Evolutionary conservation across 1,140 invertebrate genomes (phyloP), one percentile per base, ranked within the genome.

Genomic region (Drosophila ogumai): DNA sequence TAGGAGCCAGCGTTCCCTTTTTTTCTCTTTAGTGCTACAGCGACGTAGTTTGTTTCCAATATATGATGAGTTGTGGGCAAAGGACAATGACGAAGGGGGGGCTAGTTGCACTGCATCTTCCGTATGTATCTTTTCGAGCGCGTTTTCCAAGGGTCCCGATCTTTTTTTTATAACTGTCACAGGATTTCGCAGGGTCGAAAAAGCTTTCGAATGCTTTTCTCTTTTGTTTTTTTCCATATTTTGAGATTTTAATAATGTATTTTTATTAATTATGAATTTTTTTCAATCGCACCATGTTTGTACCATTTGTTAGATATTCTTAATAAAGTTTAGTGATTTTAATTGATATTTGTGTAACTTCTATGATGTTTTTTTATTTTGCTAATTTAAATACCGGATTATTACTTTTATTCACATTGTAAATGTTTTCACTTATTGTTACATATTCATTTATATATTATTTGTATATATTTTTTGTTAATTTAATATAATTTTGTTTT

Each of bases 1-100:
- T 22, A 97, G 93, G 34, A 98, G 93, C 97, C 97, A 98, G 93
- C 97, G 94, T 92, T 97, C 95, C 44, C 94, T 94, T 67, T 92
- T 92, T 12, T 91, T 91, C 13, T 91, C 88, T 41, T 88, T 91
- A 15, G 63, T 60, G 5, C 67, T 68, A 25, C 50, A 56, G 5
- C 72, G 79, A 10, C 75, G 75, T 28, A 74, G 52, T 28, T 64
- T 63, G n/a, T 61, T 55, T 32, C 10, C 66, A 59, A 31, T 36
- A 67, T 49, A 28, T 17, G 43, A 36, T 22, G 32, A 19, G 17
- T 46, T 32, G 12, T n/a, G 19, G 3, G 8, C 31, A 19, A n/a
- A n/a, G 13, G 17, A 17, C 19, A 17, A 50, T 22, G 32, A 5
- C 3, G 17, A 9, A 13, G 15, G 12, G n/a, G 17, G 22, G n/a